Base-by-base conservation (phyloP, 2,113 vertebrate genomes). In the Xenus cinereus region DNA sequence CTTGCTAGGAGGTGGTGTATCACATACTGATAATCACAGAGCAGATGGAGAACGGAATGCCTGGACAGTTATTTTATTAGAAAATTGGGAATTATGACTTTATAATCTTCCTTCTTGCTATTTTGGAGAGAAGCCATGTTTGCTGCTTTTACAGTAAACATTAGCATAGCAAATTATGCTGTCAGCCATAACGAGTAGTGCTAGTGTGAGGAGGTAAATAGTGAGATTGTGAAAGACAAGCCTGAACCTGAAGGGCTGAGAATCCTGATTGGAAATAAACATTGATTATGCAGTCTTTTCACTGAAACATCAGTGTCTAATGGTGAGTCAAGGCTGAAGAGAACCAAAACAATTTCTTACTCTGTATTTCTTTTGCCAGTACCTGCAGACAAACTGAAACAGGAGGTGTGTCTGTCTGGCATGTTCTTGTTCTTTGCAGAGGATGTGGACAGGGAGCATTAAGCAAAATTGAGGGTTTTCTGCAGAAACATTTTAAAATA, bases 41-140 rank as follows among this genome's bases (percentile, higher is more conserved):
- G 59, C 96, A 96, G 95, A 95, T 97, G 96, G 90, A 90, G 92
- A 86, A 74, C 64, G 77, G 92, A 84, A 82, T 85, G 90, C 92
- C 92, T 86, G 93, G 90, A 74, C 87, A 92, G 90, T 76, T 94
- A 59, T 59, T 95, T 94, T 80, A 91, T 83, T 85, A 96, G 90
- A 67, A 54, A 26, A 96, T 95, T 59, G 85, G 75, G 78, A 93
- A 94, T 96, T 95, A 96, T 48, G 89, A 87, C 91, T 94, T 96
- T 87, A 91, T 96, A 94, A 97, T 96, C 90, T 91, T 87, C 71
- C 62, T 66, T 93, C 93, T 90, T 90, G 82, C 77, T 88, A 6
- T 91, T 93, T 60, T 96, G 93, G 95, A 96, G 54, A 74, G 75
- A 43, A 96, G 95, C 95, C 93, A 93, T 6, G 32, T 66, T 91